These are phyloP conservation scores for Myathropa florea DNA, from an alignment of 2,888 invertebrate genomes.

Conservation along the genomic window DNA sequence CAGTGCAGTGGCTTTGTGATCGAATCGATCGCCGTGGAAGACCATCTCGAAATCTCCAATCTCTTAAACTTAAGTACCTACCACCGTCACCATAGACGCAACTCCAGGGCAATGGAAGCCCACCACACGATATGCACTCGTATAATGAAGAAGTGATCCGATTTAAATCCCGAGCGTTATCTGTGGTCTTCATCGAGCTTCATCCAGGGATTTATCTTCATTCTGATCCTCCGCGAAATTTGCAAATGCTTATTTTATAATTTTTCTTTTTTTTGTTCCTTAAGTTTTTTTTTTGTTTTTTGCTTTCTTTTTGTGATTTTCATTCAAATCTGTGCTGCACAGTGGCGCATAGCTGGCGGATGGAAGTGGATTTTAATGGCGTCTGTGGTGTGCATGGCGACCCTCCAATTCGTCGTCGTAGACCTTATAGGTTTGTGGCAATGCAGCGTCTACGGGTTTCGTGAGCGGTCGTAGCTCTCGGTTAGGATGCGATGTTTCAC, in stretches of 20 bases:
- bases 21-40: slow-evolving; percentile 66
- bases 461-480: slow-evolving; percentile 21
- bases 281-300: slow-evolving; percentile 12
- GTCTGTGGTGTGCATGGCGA: slow-evolving; percentile 57
- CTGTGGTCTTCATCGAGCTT: slow-evolving; percentile 71
- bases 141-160: slow-evolving; percentile 71
- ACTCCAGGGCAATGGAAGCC: neutral
- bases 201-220: slow-evolving; percentile 71
- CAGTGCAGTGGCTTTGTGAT: slow-evolving; percentile 57
- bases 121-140: slow-evolving; percentile 53
- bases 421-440: slow-evolving; percentile 52
- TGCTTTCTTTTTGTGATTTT: slow-evolving; percentile 44
- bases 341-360: slow-evolving; percentile 38
- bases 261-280: slow-evolving; percentile 38
- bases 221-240: slow-evolving; percentile 68
- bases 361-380: slow-evolving; percentile 65
- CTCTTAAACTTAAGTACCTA: slow-evolving; percentile 57
- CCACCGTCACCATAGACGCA: slow-evolving; percentile 48
- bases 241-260: slow-evolving; percentile 71
- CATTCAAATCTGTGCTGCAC: slow-evolving; percentile 51
- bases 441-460: slow-evolving; percentile 38
- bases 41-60: slow-evolving; percentile 55
- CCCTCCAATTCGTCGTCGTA: slow-evolving; percentile 59
- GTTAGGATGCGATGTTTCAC: slow-evolving; percentile 62
- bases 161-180: slow-evolving; percentile 69